Evolutionary conservation across 2,888 invertebrate genomes (phyloP), one percentile per base, ranked within the genome.

Genomic region (Macrosiphum euphorbiae): DNA sequence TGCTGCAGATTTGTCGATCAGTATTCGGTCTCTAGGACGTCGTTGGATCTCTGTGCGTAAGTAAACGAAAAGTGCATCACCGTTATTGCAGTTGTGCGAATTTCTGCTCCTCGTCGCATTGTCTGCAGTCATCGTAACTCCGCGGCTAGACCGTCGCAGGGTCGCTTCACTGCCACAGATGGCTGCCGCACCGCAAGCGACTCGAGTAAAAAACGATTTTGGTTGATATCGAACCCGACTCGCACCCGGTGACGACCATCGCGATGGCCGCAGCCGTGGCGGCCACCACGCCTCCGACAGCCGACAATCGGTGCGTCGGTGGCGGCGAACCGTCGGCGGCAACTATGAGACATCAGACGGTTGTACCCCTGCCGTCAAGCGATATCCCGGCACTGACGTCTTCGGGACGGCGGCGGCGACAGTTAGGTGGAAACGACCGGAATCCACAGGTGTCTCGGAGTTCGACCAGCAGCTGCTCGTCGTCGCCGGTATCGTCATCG

Each of bases 301-400:
- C 86, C 3, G 91, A 92, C 86, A 92, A 92, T 26, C 86, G 91
- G 20, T 92, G 91, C 35, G 91, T 92, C 41, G 90, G 90, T 8
- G 90, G 90, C 28, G 78, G 78, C 35, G 50, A 78, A 35, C 13
- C 90, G 24, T 24, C 20, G 35, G 78, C 35, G 35, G 16, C 10
- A 8, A 78, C 7, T 20, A 28, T 44, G 28, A 58, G 44, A 41
- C 55, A 58, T 16, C 88, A 61, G 24, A 58, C n/a, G 5, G 50
- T 5, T 47, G 90, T 50, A 0, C 67, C 90, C 50, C 67, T 50
- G 67, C 90, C 50, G 41, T 52, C 85, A 44, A 44, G 28, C 0
- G 91, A 35, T 20, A 41, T 84, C 10, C 44, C 91, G 28, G 44
- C 85, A 11, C 20, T 85, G 55, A 58, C 85, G 58, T 91, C 91